Evolutionary conservation across 92 coral and sea anemone genomes (phyloP), one percentile per base, ranked within the genome.

Genomic region (Palythoa grandiflora): DNA sequence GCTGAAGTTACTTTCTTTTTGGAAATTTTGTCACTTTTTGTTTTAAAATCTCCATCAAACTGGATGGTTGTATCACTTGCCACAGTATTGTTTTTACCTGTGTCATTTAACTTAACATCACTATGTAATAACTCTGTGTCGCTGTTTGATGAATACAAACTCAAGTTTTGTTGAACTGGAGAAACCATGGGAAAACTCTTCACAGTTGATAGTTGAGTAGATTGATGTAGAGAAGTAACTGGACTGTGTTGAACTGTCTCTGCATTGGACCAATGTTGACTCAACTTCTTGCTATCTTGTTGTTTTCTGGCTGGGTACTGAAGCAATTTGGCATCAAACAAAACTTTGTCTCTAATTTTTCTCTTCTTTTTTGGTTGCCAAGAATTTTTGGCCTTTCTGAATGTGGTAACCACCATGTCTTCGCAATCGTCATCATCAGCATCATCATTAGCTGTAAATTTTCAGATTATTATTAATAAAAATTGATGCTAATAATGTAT

Each of bases 391-490:
- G 57, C 76, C 19, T 38, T 84, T 35, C 66, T 72, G 70, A 72
- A 48, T 73, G 88, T 72, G 10, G 81, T 84, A 81, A 71, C 84
- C 21, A n/a, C 63, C 93, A 44, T 78, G 60, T 54, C 68, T n/a
- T 79, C 89, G 61, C 44, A 48, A 3, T 54, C 78, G 48, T 50
- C 52, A 66, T 86, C 90, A 79, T 20, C 75, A 44, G 5, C 80
- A n/a, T 39, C 87, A 28, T 85, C 79, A 38, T 11, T 50, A 53
- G 57, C 92, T 85, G 17, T 20, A 39, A 68, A 40, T 68, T 48
- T 74, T 87, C 54, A 55, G n/a, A n/a, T n/a, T n/a, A n/a, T n/a
- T 20, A 5, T 66, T 9, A 50, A 75, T 36, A 6, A 12, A 35
- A 70, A 28, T 17, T 65, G 36, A 65, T 20, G 71, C 16, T 17